Evolutionary conservation across 2,888 invertebrate genomes (phyloP).

Genomic region (Lacanobia oleracea): DNA sequence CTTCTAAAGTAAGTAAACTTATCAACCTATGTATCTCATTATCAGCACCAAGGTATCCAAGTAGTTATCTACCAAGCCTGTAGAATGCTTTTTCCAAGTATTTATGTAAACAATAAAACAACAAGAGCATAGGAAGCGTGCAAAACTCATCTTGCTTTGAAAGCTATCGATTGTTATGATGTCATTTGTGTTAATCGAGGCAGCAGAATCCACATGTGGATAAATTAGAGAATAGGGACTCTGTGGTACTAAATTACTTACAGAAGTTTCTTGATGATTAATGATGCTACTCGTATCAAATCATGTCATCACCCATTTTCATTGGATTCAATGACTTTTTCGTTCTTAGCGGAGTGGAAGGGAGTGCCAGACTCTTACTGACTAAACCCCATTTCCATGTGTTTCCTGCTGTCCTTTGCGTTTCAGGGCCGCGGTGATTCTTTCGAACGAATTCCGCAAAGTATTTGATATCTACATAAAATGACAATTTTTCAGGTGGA

Average conservation of each 20-base stretch:
- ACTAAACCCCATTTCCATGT: too few species aligned
- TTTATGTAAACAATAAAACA: slow-evolving; percentile 6
- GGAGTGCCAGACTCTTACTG: too few species aligned
- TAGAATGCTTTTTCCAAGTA: not conserved
- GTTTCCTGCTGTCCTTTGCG: too few species aligned
- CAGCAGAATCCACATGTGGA: not conserved
- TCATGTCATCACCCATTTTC: not conserved
- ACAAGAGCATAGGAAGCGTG: slow-evolving; percentile 8
- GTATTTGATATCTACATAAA: too few species aligned
- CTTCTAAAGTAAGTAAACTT: too few species aligned
- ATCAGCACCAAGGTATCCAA: not conserved
- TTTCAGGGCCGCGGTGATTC: too few species aligned
- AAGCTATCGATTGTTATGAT: slow-evolving; percentile 35
- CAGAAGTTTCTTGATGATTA: not conserved
- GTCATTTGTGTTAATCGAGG: slow-evolving; percentile 18
- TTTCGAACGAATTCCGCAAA: too few species aligned
- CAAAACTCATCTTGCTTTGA: slow-evolving; percentile 23
- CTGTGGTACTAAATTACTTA: not conserved
- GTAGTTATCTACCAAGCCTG: not conserved
- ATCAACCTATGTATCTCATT: too few species aligned
- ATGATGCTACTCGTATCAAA: not conserved
- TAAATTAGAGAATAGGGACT: not conserved
- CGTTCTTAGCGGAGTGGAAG: too few species aligned
- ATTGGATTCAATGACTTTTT: too few species aligned
- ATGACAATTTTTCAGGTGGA: too few species aligned